Conservation (phyloP, 1,140 invertebrate genomes). For the Mercenaria mercenaria region DNA sequence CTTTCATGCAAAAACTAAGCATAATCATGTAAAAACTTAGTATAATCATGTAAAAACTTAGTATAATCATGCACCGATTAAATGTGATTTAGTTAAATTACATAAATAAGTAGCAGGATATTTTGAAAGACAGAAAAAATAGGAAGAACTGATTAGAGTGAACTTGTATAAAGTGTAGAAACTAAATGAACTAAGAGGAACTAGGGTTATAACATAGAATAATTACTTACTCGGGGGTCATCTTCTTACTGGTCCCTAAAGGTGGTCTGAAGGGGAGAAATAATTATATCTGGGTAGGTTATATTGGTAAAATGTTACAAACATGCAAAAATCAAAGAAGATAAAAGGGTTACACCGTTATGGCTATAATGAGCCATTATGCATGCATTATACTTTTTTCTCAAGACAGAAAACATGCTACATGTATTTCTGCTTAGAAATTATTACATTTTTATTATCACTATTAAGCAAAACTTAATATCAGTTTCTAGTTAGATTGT, state of each 20-base stretch:
- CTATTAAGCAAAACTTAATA: too few species aligned
- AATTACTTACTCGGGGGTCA: conserved; percentile 48
- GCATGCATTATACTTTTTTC: not conserved
- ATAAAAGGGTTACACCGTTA: not conserved
- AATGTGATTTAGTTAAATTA: not conserved
- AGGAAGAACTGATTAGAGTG: not conserved
- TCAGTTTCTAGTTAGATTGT: too few species aligned
- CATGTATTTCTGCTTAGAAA: too few species aligned
- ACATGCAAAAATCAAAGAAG: not conserved
- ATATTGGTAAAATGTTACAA: conserved; percentile 29
- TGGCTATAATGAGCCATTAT: not conserved
- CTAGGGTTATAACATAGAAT: conserved; percentile 52
- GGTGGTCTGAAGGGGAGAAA: conserved; percentile 60
- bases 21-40: too few species aligned
- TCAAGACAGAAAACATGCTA: not conserved
- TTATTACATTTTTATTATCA: too few species aligned
- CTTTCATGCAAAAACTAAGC: too few species aligned
- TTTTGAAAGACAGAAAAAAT: not conserved
- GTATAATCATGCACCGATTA: not conserved
- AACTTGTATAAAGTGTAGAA: not conserved
- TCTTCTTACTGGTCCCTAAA: conserved; percentile 39
- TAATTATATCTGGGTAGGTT: conserved; percentile 53
- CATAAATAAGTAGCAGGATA: not conserved
- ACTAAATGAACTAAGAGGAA: conserved; percentile 7
- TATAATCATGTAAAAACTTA: too few species aligned